Percentiles rank a stretch among this genome's conserved stretches.
These are phyloP conservation scores for Coendou prehensilis DNA, from an alignment of 2,797 vertebrate genomes.

Conservation along the genomic window DNA sequence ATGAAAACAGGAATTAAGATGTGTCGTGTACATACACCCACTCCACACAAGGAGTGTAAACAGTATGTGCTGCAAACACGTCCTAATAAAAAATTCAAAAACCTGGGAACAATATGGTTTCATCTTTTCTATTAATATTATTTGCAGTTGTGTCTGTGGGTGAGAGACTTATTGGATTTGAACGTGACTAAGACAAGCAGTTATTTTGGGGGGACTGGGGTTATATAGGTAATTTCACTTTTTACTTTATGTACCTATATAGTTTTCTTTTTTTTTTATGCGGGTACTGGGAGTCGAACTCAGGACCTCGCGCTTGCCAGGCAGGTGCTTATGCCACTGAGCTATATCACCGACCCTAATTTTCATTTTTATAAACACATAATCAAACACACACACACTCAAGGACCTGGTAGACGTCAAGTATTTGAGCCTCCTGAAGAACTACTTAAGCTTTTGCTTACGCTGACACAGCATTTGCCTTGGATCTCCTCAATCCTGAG, in stretches of 20 bases:
- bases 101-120: background rate
- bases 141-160: background rate
- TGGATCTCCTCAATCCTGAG: background rate
- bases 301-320: no score
- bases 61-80: background rate
- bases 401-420: background rate
- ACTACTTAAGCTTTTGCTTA: background rate
- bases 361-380: slow-evolving; percentile 1
- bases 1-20: background rate
- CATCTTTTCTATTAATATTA: background rate
- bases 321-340: no score
- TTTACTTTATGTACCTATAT: background rate
- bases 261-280: slow-evolving; percentile 5
- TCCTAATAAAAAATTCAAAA: background rate
- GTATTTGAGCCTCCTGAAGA: background rate
- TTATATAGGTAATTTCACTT: slow-evolving; percentile 33
- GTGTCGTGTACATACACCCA: background rate
- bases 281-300: no score
- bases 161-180: background rate
- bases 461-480: background rate
- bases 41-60: background rate
- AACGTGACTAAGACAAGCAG: background rate
- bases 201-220: background rate
- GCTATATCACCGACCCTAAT: no score
- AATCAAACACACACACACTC: background rate